Conservation (phyloP, 2,797 vertebrate species). For the Rousettus madagascariensis region DNA sequence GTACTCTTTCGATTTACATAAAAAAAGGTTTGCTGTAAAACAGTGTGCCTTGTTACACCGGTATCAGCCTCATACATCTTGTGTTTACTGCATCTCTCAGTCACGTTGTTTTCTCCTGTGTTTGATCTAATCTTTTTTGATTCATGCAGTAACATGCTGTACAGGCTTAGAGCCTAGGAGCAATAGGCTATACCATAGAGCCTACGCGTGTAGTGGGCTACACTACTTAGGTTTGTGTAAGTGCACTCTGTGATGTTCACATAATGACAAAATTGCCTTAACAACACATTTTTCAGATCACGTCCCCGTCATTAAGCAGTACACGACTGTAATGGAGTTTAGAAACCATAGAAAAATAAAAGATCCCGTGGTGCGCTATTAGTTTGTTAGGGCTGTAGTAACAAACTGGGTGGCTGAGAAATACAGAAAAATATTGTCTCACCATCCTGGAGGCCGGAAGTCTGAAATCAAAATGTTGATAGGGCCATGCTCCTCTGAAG, state of each 20-base stretch:
- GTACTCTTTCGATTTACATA: background rate
- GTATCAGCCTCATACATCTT: background rate
- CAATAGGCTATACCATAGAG: background rate
- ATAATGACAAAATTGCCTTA: background rate
- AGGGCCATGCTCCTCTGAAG: accelerated
- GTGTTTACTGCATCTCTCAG: no score
- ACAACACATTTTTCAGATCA: background rate
- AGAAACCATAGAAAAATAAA: background rate
- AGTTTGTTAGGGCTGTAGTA: background rate
- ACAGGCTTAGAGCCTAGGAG: background rate
- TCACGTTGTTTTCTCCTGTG: background rate
- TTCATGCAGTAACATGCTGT: background rate
- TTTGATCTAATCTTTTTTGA: background rate
- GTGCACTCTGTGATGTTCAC: background rate
- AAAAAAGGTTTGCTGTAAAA: background rate
- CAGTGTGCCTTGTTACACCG: accelerated
- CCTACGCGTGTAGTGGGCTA: background rate
- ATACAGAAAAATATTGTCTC: background rate
- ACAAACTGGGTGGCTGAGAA: background rate
- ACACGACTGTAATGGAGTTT: background rate
- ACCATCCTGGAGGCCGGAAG: background rate
- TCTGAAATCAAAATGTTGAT: background rate
- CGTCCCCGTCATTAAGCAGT: no score
- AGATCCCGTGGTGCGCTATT: accelerated
- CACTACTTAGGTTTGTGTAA: background rate